These are phyloP conservation scores for Python bivittatus DNA, from an alignment of 2,113 vertebrate genomes.

Conservation along the genomic window DNA sequence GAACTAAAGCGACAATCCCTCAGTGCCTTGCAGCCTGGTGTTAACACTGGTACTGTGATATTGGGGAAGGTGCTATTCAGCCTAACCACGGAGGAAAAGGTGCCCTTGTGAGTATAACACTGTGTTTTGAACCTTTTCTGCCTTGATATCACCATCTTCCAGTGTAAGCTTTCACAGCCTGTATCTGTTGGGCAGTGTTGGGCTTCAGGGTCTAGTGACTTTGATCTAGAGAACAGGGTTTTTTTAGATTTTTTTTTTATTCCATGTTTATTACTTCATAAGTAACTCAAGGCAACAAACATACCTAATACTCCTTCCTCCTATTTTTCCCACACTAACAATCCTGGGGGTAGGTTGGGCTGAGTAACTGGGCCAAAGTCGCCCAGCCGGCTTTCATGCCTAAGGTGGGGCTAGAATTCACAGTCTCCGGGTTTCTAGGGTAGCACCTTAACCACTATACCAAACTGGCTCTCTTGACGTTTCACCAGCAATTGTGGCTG, in stretches of 20 bases:
- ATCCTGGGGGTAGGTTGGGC: too few relatives aligned
- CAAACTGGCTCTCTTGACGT: too few relatives aligned
- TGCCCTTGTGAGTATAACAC: constrained; percentile 85
- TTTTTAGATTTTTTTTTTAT: too few relatives aligned
- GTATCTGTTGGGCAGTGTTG: neutral
- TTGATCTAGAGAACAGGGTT: neutral
- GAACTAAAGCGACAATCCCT: constrained; percentile 74
- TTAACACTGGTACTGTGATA: constrained; percentile 78
- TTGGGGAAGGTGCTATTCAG: constrained; percentile 91
- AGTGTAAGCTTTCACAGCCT: neutral
- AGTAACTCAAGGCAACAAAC: too few relatives aligned
- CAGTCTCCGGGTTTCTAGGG: too few relatives aligned
- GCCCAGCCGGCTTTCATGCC: too few relatives aligned
- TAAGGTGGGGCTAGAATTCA: too few relatives aligned
- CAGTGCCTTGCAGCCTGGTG: constrained; percentile 74
- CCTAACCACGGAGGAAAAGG: constrained; percentile 83
- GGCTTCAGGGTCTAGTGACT: neutral
- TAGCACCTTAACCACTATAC: too few relatives aligned
- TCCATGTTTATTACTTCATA: too few relatives aligned
- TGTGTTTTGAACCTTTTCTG: neutral
- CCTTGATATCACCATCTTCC: neutral
- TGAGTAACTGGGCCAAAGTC: too few relatives aligned
- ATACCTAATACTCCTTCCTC: too few relatives aligned
- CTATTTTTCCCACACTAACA: too few relatives aligned
- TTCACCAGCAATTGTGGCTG: neutral